Evolutionary conservation across 2,888 invertebrate species (phyloP).

Genomic region (Blastobasis lacticolella): DNA sequence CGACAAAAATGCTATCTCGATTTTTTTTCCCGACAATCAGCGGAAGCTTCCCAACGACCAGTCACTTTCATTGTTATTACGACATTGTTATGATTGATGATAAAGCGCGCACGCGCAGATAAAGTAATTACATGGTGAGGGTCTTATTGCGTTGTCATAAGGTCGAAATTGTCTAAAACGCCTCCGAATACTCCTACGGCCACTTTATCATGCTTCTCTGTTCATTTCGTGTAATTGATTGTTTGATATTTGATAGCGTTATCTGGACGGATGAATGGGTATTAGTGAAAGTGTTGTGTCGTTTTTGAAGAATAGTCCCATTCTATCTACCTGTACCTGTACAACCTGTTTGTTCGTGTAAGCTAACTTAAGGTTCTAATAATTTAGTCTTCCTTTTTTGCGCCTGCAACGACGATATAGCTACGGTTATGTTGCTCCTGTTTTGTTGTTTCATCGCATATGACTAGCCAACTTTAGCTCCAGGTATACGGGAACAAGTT

Average conservation of each 20-base stretch:
- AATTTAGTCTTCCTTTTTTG: no score
- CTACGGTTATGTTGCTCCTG: no score
- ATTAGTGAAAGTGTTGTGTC: slow-evolving; percentile 6
- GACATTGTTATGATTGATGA: slow-evolving; percentile 32
- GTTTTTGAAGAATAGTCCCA: no score
- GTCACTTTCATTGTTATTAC: slow-evolving; percentile 23
- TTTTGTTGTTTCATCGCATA: no score
- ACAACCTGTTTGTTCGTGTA: no score
- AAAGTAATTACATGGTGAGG: slow-evolving; percentile 16
- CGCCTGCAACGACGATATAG: no score
- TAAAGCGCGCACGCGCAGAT: slow-evolving; percentile 32
- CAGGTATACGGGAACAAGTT: no score
- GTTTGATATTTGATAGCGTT: slow-evolving; percentile 19
- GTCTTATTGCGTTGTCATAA: slow-evolving; percentile 2
- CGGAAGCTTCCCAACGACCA: no score
- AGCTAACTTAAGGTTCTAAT: no score
- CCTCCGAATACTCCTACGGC: background rate
- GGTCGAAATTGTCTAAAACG: slow-evolving; percentile 9
- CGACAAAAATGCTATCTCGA: background rate
- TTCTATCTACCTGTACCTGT: no score
- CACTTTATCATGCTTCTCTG: background rate
- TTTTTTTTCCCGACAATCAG: background rate
- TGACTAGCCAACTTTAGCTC: no score
- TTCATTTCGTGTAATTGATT: slow-evolving; percentile 17
- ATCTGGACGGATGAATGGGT: slow-evolving; percentile 14